Evolutionary conservation across 2,113 vertebrate genomes (phyloP).

Genomic region (Campylomormyrus tamandua): DNA sequence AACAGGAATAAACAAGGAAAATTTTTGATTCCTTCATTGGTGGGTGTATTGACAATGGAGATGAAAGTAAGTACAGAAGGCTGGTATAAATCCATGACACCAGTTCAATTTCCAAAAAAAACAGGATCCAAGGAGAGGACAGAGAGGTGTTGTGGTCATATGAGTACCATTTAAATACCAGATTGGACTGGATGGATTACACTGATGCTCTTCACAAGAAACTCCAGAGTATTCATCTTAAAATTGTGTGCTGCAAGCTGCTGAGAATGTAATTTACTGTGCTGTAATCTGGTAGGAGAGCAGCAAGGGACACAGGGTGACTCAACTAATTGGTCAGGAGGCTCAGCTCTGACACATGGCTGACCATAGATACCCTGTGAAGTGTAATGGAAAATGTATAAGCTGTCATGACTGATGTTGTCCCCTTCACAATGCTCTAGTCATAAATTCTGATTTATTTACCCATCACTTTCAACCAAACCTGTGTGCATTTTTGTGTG

Average conservation of each 20-base stretch:
- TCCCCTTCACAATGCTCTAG: not conserved
- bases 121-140: not conserved
- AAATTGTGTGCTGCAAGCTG: not conserved
- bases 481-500: not conserved
- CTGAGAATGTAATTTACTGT: not conserved
- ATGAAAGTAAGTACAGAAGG: not conserved
- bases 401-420: not conserved
- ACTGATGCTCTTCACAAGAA: not conserved
- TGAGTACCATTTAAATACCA: not conserved
- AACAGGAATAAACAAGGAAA: not conserved
- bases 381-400: not conserved
- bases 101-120: not conserved
- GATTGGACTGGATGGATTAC: not conserved
- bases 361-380: not conserved
- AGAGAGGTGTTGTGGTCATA: not conserved
- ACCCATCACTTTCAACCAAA: not conserved
- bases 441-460: not conserved
- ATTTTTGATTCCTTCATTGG: not conserved
- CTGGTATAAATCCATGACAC: not conserved
- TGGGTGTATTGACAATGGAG: not conserved
- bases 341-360: not conserved
- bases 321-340: not conserved
- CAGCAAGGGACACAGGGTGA: not conserved
- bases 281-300: not conserved
- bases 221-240: not conserved